Evolutionary conservation across 2,797 vertebrate species (phyloP).

Genomic region (Cirrhinus molitorella): DNA sequence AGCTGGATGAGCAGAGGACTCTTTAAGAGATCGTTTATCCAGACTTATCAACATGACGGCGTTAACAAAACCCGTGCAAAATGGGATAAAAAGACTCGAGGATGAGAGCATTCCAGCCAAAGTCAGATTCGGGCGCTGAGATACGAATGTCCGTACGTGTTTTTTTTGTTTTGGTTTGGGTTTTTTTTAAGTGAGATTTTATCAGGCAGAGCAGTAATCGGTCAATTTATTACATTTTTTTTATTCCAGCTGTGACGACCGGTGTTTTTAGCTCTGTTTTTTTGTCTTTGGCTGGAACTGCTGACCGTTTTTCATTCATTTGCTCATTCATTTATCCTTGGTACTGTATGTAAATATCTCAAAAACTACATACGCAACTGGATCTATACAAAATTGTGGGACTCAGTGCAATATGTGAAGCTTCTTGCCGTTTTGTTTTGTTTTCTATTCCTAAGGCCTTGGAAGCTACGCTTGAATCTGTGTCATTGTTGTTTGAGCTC

Average conservation of each 20-base stretch:
- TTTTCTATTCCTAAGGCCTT: conserved; percentile 35
- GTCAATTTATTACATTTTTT: conserved; percentile 19
- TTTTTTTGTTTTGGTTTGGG: neutral
- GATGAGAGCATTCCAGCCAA: conserved; percentile 31
- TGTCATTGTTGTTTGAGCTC: conserved; percentile 28
- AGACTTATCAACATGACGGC: conserved; percentile 29
- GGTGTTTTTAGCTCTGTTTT: conserved; percentile 20
- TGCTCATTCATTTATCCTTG: conserved; percentile 30
- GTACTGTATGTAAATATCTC: conserved; percentile 80
- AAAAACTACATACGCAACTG: conserved; percentile 10
- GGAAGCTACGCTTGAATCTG: conserved; percentile 45
- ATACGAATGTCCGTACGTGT: conserved; percentile 11
- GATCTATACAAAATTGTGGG: conserved; percentile 58
- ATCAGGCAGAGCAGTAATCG: neutral
- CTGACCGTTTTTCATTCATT: conserved; percentile 18
- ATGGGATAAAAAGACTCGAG: neutral
- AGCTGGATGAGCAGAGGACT: conserved; percentile 31
- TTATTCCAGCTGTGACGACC: conserved; percentile 27
- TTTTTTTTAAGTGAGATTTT: neutral
- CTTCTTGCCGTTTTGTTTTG: conserved; percentile 56
- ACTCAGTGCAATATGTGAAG: conserved; percentile 76
- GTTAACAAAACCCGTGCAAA: conserved; percentile 2
- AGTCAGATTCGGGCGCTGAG: conserved; percentile 31
- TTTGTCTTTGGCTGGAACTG: conserved; percentile 50
- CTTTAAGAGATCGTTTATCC: conserved; percentile 39